A percentile compares a stretch with the other conserved stretches of the same genome.
Evolutionary conservation across 64 coral and sea anemone species (phyloP).

Genomic region (Porites australiensis): DNA sequence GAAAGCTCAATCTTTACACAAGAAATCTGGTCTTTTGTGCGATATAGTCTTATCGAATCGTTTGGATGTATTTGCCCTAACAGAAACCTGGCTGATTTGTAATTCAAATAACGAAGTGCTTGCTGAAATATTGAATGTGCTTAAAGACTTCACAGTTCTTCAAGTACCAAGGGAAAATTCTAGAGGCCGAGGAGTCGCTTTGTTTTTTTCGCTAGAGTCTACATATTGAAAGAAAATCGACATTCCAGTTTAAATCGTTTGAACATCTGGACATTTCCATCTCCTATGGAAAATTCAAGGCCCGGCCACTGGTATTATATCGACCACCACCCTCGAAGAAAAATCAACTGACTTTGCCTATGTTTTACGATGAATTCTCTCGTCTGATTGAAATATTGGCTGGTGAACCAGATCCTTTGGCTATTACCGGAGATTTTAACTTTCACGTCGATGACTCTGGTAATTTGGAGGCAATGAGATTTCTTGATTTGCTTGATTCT

Average conservation of each 20-base stretch:
- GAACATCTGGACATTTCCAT: conserved; percentile 37
- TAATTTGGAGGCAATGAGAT: conserved; percentile 19
- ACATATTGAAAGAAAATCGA: neutral
- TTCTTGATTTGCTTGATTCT: conserved; percentile 15
- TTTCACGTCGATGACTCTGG: neutral
- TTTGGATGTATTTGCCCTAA: conserved; percentile 36
- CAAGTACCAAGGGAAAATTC: conserved; percentile 36
- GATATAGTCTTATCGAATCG: conserved; percentile 34
- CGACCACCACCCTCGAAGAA: conserved; percentile 50
- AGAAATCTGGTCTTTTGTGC: conserved; percentile 37
- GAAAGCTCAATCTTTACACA: conserved; percentile 41
- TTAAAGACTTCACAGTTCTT: conserved; percentile 33
- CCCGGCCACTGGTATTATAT: conserved; percentile 7
- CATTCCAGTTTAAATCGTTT: conserved; percentile 22
- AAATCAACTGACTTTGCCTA: conserved; percentile 24
- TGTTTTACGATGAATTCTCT: conserved; percentile 38
- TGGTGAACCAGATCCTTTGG: neutral
- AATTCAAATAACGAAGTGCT: conserved; percentile 9
- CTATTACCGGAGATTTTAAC: conserved; percentile 38
- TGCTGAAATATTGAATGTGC: conserved; percentile 34
- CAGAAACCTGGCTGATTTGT: conserved; percentile 35
- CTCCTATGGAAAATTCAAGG: neutral
- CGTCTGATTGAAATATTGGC: neutral
- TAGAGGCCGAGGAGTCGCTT: conserved; percentile 4
- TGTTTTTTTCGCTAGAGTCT: conserved; percentile 44